Evolutionary conservation across 2,797 vertebrate genomes (phyloP).

Genomic region (Melanogrammus aeglefinus): DNA sequence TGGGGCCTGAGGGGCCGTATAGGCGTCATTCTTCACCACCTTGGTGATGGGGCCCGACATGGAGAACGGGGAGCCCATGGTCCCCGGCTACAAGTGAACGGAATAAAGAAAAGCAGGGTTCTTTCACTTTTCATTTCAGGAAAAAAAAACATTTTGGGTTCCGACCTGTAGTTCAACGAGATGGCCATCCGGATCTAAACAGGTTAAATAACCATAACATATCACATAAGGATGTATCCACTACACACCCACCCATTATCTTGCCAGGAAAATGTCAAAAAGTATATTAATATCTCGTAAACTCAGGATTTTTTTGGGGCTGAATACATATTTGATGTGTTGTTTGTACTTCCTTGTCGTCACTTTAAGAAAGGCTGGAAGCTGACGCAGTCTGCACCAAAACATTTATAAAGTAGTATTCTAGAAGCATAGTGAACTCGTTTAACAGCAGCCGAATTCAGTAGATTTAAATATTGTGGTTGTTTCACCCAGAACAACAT

Average conservation of each 20-base stretch:
- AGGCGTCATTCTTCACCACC: slow-evolving; percentile 94
- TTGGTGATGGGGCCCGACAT: slow-evolving; percentile 89
- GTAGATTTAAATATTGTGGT: background rate
- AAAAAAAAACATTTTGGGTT: background rate
- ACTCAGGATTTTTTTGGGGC: too few relatives aligned
- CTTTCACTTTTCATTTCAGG: background rate
- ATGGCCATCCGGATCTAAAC: background rate
- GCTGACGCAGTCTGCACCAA: too few relatives aligned
- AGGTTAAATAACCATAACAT: background rate
- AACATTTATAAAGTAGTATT: background rate
- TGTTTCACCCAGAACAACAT: background rate
- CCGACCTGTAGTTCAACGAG: background rate
- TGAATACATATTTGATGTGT: too few relatives aligned
- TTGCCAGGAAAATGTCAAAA: too few relatives aligned
- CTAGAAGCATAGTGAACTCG: background rate
- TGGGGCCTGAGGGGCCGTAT: slow-evolving; percentile 79
- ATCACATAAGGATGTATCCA: too few relatives aligned
- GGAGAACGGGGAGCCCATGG: slow-evolving; percentile 77
- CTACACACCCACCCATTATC: too few relatives aligned
- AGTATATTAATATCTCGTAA: too few relatives aligned
- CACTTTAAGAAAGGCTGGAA: too few relatives aligned
- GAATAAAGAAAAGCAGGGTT: background rate
- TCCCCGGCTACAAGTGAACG: slow-evolving; percentile 67
- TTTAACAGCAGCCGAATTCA: background rate
- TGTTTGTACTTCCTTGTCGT: too few relatives aligned